phyloP scores from a whole-genome alignment of 2,797 vertebrate genomes.

The Tenualosa ilisha region DNA sequence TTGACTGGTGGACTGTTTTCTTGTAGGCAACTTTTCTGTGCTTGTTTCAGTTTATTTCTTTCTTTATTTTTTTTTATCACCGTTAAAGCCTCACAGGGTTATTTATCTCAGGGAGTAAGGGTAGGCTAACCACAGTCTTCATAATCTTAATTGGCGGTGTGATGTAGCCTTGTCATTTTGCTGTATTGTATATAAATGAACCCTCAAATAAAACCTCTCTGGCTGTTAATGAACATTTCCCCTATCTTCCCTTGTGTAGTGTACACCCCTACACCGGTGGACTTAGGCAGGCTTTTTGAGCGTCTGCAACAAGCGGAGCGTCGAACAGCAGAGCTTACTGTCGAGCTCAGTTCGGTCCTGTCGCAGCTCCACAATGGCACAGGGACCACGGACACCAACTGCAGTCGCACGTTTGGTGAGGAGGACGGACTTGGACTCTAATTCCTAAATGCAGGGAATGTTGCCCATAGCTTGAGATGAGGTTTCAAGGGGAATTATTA shows the following conservation, averaged over 20 bases:
- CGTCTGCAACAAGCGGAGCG: conserved; percentile 61
- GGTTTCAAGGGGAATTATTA: neutral
- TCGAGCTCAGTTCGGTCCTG: conserved; percentile 56
- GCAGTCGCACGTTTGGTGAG: conserved; percentile 45
- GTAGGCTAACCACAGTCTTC: no score
- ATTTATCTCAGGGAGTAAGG: neutral
- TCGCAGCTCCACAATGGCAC: conserved; percentile 54
- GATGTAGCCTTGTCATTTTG: no score
- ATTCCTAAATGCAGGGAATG: neutral
- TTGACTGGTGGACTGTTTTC: no score
- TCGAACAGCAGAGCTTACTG: conserved; percentile 52
- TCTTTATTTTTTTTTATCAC: no score
- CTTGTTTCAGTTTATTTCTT: no score
- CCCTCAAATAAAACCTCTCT: neutral
- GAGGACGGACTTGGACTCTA: neutral
- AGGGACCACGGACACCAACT: conserved; percentile 33
- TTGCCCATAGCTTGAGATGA: neutral
- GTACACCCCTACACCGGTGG: neutral
- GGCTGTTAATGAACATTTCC: neutral
- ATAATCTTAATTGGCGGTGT: no score
- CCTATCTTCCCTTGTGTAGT: neutral
- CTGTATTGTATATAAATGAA: no score
- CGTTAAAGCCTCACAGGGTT: no score
- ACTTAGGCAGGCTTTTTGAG: conserved; percentile 35
- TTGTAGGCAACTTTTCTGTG: no score